Evolutionary conservation across 1,140 invertebrate genomes (phyloP).

Genomic region (Spodoptera frugiperda): DNA sequence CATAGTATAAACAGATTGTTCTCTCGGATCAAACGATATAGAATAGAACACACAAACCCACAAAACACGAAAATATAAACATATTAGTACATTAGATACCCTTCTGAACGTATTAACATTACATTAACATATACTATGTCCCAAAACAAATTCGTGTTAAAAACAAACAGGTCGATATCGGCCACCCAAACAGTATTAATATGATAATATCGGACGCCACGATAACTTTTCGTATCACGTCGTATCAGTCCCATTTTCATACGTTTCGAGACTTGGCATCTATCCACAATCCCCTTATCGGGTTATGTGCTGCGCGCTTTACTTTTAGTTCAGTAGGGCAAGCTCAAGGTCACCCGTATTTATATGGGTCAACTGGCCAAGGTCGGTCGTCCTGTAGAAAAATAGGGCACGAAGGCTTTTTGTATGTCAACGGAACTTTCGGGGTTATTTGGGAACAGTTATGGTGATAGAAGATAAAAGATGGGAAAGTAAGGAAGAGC

Average conservation of each 20-base stretch:
- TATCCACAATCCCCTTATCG: conserved; percentile 14
- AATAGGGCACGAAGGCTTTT: background rate
- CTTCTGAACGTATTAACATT: no score
- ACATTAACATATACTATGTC: no score
- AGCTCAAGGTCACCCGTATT: conserved; percentile 1
- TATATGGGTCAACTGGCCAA: conserved; percentile 24
- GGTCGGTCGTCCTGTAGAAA: background rate
- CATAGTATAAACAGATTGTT: no score
- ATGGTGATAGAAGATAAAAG: no score
- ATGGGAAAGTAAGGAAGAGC: no score
- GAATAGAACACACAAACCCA: no score
- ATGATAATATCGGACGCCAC: background rate
- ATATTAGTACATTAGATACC: no score
- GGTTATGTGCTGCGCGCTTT: background rate
- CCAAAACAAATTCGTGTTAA: no score
- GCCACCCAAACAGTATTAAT: conserved; percentile 16
- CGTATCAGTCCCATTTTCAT: conserved; percentile 11
- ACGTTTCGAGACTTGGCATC: background rate
- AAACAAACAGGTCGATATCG: background rate
- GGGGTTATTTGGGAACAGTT: background rate
- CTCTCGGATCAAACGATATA: no score
- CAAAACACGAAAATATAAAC: no score
- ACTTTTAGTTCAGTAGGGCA: conserved; percentile 4
- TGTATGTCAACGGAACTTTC: background rate
- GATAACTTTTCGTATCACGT: conserved; percentile 7